These are phyloP conservation scores for Apis dorsata DNA, from an alignment of 1,140 invertebrate species.

Conservation along the genomic window DNA sequence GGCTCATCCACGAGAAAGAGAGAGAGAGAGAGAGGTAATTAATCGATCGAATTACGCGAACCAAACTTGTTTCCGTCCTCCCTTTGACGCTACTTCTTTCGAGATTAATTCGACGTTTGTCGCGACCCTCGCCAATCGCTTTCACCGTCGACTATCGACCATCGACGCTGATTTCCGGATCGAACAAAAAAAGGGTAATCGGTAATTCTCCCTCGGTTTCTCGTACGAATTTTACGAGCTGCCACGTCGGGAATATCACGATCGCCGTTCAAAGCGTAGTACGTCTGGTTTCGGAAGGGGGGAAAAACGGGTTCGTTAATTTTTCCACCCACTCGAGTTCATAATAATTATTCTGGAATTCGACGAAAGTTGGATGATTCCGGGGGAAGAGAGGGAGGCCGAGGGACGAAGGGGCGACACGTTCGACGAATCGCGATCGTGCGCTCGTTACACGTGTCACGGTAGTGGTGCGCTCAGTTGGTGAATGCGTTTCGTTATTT, in stretches of 20 bases:
- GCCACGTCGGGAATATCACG: neutral
- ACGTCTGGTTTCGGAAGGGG: neutral
- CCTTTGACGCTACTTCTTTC: slow-evolving; percentile 28
- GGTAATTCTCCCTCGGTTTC: neutral
- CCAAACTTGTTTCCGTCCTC: neutral
- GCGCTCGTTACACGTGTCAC: slow-evolving; percentile 36
- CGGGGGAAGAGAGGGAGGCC: slow-evolving; percentile 10
- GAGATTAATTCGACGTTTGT: slow-evolving; percentile 37
- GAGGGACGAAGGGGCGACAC: slow-evolving; percentile 10
- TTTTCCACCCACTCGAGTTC: neutral
- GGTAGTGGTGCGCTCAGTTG: neutral
- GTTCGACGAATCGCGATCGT: slow-evolving; percentile 42
- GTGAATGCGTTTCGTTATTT: slow-evolving; percentile 51
- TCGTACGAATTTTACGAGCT: neutral
- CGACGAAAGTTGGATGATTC: neutral
- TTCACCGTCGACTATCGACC: slow-evolving; percentile 20
- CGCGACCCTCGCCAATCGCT: neutral
- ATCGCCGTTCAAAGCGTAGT: neutral
- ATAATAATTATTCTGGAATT: slow-evolving; percentile 13
- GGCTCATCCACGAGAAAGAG: neutral
- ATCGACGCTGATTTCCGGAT: too few species aligned
- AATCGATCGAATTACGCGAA: slow-evolving; percentile 26
- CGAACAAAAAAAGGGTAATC: slow-evolving; percentile 28
- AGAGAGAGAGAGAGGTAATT: slow-evolving; percentile 34
- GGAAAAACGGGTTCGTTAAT: neutral